Evolutionary conservation across 1,140 invertebrate species (phyloP).

Genomic region (Conus betulinus): DNA sequence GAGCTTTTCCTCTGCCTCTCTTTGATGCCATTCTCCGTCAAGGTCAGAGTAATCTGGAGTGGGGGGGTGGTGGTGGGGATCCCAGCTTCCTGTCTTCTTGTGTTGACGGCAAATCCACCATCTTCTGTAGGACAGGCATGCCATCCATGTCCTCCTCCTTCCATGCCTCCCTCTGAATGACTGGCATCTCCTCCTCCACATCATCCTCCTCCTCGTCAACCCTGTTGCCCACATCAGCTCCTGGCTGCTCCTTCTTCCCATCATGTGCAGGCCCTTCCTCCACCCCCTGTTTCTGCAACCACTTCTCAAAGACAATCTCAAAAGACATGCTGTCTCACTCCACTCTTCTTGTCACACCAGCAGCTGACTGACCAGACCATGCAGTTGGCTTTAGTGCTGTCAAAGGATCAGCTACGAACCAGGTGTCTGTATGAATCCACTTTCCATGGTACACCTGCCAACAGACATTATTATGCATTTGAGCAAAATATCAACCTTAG

Average conservation of each 20-base stretch:
- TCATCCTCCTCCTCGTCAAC: slow-evolving; percentile 3
- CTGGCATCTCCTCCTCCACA: background rate
- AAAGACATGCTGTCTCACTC: slow-evolving; percentile 21
- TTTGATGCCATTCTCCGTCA: background rate
- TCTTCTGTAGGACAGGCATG: slow-evolving; percentile 32
- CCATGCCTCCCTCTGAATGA: background rate
- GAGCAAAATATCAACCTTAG: no score
- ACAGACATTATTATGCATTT: background rate
- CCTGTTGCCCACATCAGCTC: background rate
- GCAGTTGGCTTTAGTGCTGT: background rate
- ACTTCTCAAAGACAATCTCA: slow-evolving; percentile 41
- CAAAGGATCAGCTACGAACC: background rate
- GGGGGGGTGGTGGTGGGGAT: slow-evolving; percentile 31
- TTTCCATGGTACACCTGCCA: background rate
- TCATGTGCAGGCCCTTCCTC: slow-evolving; percentile 19
- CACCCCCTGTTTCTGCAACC: slow-evolving; percentile 21
- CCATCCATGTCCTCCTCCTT: slow-evolving; percentile 30
- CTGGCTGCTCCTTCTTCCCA: background rate
- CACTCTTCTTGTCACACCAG: background rate
- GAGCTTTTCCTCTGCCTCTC: background rate
- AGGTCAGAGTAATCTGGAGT: background rate
- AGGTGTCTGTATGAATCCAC: background rate
- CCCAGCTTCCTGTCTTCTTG: background rate
- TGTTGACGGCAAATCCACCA: background rate
- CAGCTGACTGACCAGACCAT: background rate